Evolutionary conservation across 1,140 invertebrate genomes (phyloP).

Genomic region (Formica selysi): DNA sequence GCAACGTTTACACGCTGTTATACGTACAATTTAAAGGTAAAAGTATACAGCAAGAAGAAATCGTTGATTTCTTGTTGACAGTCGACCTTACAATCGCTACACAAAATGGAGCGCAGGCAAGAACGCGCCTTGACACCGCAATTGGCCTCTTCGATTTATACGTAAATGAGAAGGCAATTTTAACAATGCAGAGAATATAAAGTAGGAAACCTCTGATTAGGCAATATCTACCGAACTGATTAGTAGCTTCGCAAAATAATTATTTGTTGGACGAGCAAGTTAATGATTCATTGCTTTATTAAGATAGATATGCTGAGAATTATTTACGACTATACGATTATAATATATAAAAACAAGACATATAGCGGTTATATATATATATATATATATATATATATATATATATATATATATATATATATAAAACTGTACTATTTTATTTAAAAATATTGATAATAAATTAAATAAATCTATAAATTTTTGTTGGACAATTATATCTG

Average conservation of each 20-base stretch:
- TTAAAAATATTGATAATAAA: too few species aligned
- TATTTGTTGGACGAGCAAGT: background rate
- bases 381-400: too few species aligned
- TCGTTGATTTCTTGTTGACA: background rate
- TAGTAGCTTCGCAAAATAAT: background rate
- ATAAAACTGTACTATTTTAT: too few species aligned
- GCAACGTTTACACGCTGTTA: background rate
- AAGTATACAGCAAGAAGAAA: background rate
- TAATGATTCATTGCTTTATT: background rate
- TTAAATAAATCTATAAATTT: background rate
- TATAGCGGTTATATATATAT: too few species aligned
- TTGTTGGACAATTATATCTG: background rate
- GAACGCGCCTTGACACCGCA: constrained; percentile 3
- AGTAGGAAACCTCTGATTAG: background rate
- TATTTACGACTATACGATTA: too few species aligned
- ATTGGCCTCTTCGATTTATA: background rate
- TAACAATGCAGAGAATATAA: background rate
- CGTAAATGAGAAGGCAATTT: background rate
- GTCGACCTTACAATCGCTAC: background rate
- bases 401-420: too few species aligned
- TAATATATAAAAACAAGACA: too few species aligned
- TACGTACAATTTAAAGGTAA: constrained; percentile 2
- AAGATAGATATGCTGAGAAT: background rate
- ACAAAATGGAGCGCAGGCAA: background rate
- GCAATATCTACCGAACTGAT: background rate